Evolutionary conservation across 2,797 vertebrate species (phyloP).

Genomic region (Falco novaeseelandiae): DNA sequence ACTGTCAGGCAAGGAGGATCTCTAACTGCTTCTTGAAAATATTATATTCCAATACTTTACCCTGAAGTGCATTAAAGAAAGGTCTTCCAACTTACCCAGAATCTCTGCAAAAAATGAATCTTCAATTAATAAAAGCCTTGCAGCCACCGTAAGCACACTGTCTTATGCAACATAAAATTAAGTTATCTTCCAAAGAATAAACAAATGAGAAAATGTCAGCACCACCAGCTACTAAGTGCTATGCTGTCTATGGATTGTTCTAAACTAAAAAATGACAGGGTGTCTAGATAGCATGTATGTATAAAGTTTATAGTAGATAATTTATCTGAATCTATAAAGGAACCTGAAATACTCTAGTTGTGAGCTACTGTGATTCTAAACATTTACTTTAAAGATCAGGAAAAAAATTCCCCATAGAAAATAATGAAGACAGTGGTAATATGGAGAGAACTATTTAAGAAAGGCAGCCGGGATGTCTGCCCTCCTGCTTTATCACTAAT

Average conservation of each 20-base stretch:
- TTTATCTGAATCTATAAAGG: background rate
- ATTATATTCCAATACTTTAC: background rate
- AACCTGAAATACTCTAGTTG: background rate
- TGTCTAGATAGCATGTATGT: background rate
- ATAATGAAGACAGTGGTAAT: background rate
- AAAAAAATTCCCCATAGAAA: background rate
- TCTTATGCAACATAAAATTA: background rate
- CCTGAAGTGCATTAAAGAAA: background rate
- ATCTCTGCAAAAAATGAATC: background rate
- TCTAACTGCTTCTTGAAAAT: background rate
- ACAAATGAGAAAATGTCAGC: background rate
- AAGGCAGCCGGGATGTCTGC: background rate
- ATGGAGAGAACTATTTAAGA: background rate
- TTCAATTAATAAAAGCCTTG: background rate
- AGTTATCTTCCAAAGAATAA: background rate
- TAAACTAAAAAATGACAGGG: background rate
- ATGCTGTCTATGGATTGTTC: background rate
- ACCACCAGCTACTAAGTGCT: background rate
- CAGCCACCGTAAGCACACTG: background rate
- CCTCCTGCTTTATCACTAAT: conserved; percentile 51
- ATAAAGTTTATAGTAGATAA: background rate
- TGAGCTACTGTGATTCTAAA: background rate
- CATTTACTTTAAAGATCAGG: background rate
- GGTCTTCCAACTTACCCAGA: background rate
- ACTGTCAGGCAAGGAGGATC: background rate